Evolutionary conservation across 2,113 vertebrate species (phyloP), one percentile per base, ranked within the genome.

Genomic region (Hoplias malabaricus): DNA sequence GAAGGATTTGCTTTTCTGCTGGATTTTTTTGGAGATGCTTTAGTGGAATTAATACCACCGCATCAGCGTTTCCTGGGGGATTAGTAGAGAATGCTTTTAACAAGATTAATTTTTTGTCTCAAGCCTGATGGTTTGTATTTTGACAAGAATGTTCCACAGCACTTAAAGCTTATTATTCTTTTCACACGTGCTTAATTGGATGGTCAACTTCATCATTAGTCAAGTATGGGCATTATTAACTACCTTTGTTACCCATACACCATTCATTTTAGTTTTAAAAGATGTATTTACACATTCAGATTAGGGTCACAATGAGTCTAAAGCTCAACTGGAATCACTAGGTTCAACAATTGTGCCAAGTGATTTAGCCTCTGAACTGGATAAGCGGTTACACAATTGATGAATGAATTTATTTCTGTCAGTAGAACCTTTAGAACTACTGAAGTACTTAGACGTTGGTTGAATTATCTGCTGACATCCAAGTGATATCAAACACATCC

Each of bases 31-130:
- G 70, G 36, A 75, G 66, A 82, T 71, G 29, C 76, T 75, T 69
- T 79, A 70, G 36, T 75, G 36, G 76, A 70, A 78, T 82, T 78
- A 82, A 70, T 69, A 78, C 27, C 31, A 63, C 80, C 69, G 70
- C 65, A 72, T 70, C 65, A 63, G 29, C 7, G 61, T 34, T 57
- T 78, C 76, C 57, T 48, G 59, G 12, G 31, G 80, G 77, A 75
- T 82, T 82, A 79, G 21, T 33, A 69, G 46, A 53, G 33, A 71
- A 71, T 42, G 66, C 80, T 82, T 82, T 79, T 79, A 79, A 82
- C 77, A 71, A 59, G 81, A 82, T 82, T 72, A 71, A 31, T 79
- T 82, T n/a, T 71, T 71, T 67, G 36, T 40, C 21, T n/a, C 46
- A 65, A 53, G 59, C 27, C 54, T 40, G 23, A 72, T 54, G 46